Conservation (phyloP, 2,888 invertebrate species). For the Clepsis dumicolana region DNA sequence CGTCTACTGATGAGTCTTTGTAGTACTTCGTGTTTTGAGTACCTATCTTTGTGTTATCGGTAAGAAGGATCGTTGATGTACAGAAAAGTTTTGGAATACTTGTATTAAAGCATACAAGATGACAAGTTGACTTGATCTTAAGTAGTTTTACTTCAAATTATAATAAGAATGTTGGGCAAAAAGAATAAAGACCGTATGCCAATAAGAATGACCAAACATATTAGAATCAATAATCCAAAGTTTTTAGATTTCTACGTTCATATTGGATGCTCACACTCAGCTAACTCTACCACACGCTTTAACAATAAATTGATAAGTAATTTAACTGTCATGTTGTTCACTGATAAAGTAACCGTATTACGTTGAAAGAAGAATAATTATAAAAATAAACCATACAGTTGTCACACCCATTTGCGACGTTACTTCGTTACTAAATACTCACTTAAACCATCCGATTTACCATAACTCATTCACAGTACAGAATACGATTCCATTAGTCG, state of each 20-base stretch:
- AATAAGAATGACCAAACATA: not conserved
- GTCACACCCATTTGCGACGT: not conserved
- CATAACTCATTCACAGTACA: constrained; percentile 24
- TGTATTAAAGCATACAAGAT: no score
- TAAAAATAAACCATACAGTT: no score
- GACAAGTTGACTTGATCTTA: not conserved
- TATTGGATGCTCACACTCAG: no score
- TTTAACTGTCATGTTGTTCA: no score
- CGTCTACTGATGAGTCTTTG: not conserved
- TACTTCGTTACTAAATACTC: not conserved
- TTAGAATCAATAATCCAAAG: not conserved
- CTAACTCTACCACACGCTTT: no score
- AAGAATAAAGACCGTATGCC: not conserved
- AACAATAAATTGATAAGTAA: no score
- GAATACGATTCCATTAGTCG: constrained; percentile 55
- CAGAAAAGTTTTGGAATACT: no score
- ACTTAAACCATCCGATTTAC: not conserved
- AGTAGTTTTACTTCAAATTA: not conserved
- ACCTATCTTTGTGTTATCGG: not conserved
- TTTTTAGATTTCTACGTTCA: no score
- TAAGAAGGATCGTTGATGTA: not conserved
- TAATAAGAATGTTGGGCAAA: not conserved
- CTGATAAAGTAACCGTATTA: no score
- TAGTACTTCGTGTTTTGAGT: not conserved
- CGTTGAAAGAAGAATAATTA: no score